phyloP scores from a whole-genome alignment of 2,797 vertebrate genomes.

The Tenualosa ilisha region DNA sequence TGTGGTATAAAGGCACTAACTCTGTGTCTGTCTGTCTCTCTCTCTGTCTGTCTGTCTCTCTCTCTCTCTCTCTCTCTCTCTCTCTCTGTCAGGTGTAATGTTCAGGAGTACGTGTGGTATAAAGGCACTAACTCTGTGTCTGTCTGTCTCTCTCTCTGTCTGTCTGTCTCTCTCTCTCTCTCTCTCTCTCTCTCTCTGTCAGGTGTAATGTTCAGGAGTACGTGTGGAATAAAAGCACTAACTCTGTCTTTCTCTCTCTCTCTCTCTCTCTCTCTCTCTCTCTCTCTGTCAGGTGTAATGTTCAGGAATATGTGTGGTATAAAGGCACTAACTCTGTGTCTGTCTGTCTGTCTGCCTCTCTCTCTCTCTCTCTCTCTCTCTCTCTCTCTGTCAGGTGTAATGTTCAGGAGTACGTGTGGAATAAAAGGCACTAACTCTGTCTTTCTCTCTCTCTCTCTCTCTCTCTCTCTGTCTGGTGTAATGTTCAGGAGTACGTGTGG shows the following conservation, averaged over 20 bases:
- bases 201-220: conserved; percentile 76
- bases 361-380: background rate
- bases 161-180: background rate
- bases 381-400: conserved; percentile 79
- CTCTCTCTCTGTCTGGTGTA: conserved; percentile 75
- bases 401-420: conserved; percentile 78
- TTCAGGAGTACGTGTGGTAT: conserved; percentile 61
- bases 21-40: no score
- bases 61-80: background rate
- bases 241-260: no score
- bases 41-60: conserved; percentile 57
- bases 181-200: conserved; percentile 70
- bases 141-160: no score
- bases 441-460: conserved; percentile 31
- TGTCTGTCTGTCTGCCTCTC: no score
- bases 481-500: conserved; percentile 94
- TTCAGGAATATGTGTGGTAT: conserved; percentile 73
- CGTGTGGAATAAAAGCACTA: no score
- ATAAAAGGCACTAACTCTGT: no score
- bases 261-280: background rate
- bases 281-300: conserved; percentile 83
- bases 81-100: conserved; percentile 83
- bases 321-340: background rate
- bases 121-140: no score
- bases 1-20: conserved; percentile 78